These are phyloP conservation scores for Dicyrtoma fusca DNA, from an alignment of 2,888 invertebrate genomes.

Conservation along the genomic window DNA sequence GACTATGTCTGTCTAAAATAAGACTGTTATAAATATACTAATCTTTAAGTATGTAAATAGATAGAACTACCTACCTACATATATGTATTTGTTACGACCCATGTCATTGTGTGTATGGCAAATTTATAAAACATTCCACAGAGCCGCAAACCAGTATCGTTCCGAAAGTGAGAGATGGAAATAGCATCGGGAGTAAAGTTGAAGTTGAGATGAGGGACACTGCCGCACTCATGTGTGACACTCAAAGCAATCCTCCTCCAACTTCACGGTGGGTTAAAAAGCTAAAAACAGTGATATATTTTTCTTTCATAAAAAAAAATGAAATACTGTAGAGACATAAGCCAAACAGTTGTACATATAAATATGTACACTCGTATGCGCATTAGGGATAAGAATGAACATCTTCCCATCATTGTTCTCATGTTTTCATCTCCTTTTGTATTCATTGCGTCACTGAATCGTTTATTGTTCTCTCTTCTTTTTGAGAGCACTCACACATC, in stretches of 20 bases:
- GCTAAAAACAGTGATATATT: no score
- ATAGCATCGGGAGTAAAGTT: slow-evolving; percentile 57
- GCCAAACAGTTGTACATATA: no score
- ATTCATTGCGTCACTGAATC: slow-evolving; percentile 7
- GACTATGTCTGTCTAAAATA: no score
- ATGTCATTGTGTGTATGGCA: no score
- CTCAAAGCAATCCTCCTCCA: slow-evolving; percentile 56
- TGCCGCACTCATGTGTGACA: slow-evolving; percentile 53
- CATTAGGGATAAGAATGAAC: neutral
- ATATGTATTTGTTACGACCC: no score
- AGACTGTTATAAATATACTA: no score
- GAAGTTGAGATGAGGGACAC: slow-evolving; percentile 39
- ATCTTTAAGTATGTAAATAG: no score
- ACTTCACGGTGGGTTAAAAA: slow-evolving; percentile 44
- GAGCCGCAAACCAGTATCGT: slow-evolving; percentile 57
- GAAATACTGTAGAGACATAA: no score
- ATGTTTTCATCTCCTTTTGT: slow-evolving; percentile 1
- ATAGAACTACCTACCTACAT: no score
- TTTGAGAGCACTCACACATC: slow-evolving; percentile 6
- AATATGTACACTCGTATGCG: neutral
- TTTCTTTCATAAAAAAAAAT: no score
- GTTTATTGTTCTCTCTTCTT: slow-evolving; percentile 3
- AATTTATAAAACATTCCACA: slow-evolving; percentile 27
- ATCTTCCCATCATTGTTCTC: neutral
- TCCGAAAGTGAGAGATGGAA: slow-evolving; percentile 57